Conservation (phyloP, 92 coral and sea anemone species). For the Scolanthus callimorphus region DNA sequence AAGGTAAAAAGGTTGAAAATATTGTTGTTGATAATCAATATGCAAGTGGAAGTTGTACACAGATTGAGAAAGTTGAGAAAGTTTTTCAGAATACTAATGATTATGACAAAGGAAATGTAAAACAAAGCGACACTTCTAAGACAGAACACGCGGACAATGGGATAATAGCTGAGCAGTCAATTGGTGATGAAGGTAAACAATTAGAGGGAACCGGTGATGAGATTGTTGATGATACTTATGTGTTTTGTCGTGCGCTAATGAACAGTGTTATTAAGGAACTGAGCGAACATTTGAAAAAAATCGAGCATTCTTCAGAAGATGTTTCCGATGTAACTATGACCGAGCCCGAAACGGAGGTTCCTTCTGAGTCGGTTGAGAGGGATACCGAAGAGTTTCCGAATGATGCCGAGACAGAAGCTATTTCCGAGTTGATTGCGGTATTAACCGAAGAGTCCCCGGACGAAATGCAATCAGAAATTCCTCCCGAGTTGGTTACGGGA, state of each 20-base stretch:
- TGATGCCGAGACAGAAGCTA: too few relatives aligned
- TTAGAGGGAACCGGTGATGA: neutral
- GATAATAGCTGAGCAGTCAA: too few relatives aligned
- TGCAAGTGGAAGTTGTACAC: neutral
- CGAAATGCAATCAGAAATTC: neutral
- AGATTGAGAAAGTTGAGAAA: too few relatives aligned
- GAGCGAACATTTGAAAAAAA: neutral
- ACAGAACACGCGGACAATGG: too few relatives aligned
- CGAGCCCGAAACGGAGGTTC: too few relatives aligned
- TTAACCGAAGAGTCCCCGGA: slow-evolving; percentile 1
- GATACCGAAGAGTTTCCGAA: too few relatives aligned
- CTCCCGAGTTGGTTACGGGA: neutral
- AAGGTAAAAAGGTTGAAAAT: neutral
- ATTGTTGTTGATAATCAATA: neutral
- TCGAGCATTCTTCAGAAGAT: neutral
- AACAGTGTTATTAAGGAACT: slow-evolving; percentile 11
- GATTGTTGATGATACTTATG: neutral
- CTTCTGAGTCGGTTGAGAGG: too few relatives aligned
- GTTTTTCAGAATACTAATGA: neutral
- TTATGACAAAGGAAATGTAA: neutral
- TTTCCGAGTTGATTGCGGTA: too few relatives aligned
- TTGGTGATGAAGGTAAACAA: neutral
- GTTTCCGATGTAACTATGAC: neutral
- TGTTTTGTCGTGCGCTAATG: slow-evolving; percentile 12
- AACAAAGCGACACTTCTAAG: neutral